Conservation (phyloP, 2,888 invertebrate genomes). For the Lochmaea capreae region DNA sequence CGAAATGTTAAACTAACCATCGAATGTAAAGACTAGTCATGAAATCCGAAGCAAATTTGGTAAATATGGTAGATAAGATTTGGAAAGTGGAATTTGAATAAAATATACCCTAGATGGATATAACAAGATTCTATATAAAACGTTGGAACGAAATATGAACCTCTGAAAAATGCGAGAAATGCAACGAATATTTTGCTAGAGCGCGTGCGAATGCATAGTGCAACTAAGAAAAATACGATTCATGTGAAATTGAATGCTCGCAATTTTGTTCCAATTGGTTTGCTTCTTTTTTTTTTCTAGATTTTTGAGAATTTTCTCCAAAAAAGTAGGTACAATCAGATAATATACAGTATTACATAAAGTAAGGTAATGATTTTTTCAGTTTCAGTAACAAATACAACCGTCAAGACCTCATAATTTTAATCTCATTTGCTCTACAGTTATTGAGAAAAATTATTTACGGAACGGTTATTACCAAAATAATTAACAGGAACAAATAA, state of each 20-base stretch:
- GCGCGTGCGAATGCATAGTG: slow-evolving; percentile 16
- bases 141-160: slow-evolving; percentile 36
- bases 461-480: no score
- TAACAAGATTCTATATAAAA: slow-evolving; percentile 35
- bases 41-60: slow-evolving; percentile 17
- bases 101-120: slow-evolving; percentile 32
- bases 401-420: no score
- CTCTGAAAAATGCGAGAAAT: slow-evolving; percentile 28
- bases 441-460: no score
- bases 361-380: no score
- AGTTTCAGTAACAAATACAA: no score
- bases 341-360: no score
- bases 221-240: slow-evolving; percentile 15
- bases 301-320: background rate
- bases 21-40: slow-evolving; percentile 1
- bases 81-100: slow-evolving; percentile 32
- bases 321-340: background rate
- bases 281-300: slow-evolving; percentile 12
- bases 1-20: slow-evolving; percentile 25
- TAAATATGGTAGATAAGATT: slow-evolving; percentile 25
- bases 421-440: no score
- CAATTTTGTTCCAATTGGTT: slow-evolving; percentile 22
- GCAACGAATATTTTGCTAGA: slow-evolving; percentile 17
- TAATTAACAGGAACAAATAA: no score
- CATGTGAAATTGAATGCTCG: slow-evolving; percentile 29